Evolutionary conservation across 2,113 vertebrate genomes (phyloP), one percentile per base, ranked within the genome.

Genomic region (Petromus typicus): DNA sequence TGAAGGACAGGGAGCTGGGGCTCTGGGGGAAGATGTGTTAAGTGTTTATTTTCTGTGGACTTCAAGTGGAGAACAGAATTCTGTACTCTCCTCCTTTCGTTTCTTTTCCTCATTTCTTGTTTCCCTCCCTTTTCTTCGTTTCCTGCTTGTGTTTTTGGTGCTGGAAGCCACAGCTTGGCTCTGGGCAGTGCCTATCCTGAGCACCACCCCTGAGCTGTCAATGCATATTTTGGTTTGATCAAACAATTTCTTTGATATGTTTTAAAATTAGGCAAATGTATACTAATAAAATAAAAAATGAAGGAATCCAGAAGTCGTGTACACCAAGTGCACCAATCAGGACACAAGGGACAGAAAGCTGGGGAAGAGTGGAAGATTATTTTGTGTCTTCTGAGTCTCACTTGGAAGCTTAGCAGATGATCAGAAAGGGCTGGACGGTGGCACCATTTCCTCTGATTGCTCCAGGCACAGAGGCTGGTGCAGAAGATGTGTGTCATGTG

Each of bases 231-330:
- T 57, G 7, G 90, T 76, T 91, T 93, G 75, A 3, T 81, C 12
- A 89, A 84, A 64, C 64, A 71, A 71, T 90, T 75, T 89, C 30
- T 66, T 91, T 67, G 48, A 83, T 6, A 63, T 82, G 14, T 96
- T 86, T 56, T 90, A 27, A 75, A 45, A 11, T 45, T 45, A 45
- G 45, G 71, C 40, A 75, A 75, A 7, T 75, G 43, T 45, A 13
- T 30, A 75, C 43, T 45, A 75, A 48, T 75, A 48, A 48, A 75
- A 75, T 5, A 75, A 75, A 30, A 75, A 43, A 45, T 43, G 43
- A 75, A 45, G 5, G 71, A 54, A 25, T 34, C 63, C 85, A 27
- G 61, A 40, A 27, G 57, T 45, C 76, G 30, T 66, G 12, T 17
- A 61, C 17, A 2, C 2, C 63, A 71, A 80, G 61, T 57, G 73